Evolutionary conservation across 2,888 invertebrate species (phyloP).

Genomic region (Saturnia pavonia): DNA sequence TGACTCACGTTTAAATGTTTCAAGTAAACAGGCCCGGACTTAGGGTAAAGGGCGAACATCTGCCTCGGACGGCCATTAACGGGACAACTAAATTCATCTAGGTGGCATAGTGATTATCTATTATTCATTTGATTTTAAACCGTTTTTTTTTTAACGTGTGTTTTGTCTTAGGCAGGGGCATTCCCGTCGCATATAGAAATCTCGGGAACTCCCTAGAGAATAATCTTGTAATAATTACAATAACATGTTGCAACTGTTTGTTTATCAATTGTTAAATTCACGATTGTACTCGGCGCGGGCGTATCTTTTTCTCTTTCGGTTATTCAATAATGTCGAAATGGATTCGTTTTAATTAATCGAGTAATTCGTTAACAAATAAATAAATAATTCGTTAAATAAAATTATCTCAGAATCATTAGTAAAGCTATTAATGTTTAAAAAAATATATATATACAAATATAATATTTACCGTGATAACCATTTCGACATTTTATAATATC

Average conservation of each 20-base stretch:
- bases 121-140: too few relatives aligned
- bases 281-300: conserved; percentile 74
- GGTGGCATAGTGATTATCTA: too few relatives aligned
- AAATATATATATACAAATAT: neutral
- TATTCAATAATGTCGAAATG: conserved; percentile 61
- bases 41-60: neutral
- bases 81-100: neutral
- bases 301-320: conserved; percentile 55
- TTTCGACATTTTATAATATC: conserved; percentile 64
- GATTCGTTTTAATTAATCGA: too few relatives aligned
- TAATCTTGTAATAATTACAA: conserved; percentile 15
- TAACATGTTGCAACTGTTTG: conserved; percentile 42
- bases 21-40: neutral
- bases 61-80: neutral
- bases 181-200: neutral
- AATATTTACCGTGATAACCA: conserved; percentile 32
- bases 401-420: neutral
- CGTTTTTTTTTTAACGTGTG: too few relatives aligned
- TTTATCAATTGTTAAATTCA: conserved; percentile 28
- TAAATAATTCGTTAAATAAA: neutral
- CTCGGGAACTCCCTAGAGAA: neutral
- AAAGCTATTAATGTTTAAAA: neutral
- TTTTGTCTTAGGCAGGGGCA: neutral
- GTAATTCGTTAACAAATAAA: too few relatives aligned
- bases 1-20: neutral